phyloP scores from a whole-genome alignment of 1,140 invertebrate genomes.

The Zaprionus capensis region DNA sequence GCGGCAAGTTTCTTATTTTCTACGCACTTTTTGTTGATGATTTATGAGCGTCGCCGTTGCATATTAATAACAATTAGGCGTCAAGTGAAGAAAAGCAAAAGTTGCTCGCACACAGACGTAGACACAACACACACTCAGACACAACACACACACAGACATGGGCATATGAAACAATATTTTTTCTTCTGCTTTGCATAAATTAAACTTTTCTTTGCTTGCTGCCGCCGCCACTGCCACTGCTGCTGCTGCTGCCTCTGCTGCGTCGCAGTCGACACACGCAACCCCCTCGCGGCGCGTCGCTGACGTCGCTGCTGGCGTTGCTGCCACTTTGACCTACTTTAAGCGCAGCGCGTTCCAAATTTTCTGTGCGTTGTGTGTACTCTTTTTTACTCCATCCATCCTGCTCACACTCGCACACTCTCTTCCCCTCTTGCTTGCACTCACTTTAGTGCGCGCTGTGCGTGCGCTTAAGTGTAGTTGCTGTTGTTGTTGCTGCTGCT shows the following conservation, averaged over 20 bases:
- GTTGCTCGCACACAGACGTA: slow-evolving; percentile 39
- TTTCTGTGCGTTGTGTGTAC: slow-evolving; percentile 69
- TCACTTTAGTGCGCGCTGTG: slow-evolving; percentile 37
- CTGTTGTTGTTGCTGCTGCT: slow-evolving; percentile 34
- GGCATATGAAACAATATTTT: slow-evolving; percentile 43
- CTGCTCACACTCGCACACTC: slow-evolving; percentile 8
- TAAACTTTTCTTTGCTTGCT: slow-evolving; percentile 55
- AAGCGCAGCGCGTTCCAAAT: slow-evolving; percentile 78
- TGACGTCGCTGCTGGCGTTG: slow-evolving; percentile 43
- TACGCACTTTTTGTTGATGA: slow-evolving; percentile 72
- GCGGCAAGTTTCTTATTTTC: slow-evolving; percentile 41
- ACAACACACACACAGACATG: slow-evolving; percentile 10
- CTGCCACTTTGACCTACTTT: slow-evolving; percentile 81
- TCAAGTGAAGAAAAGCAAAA: slow-evolving; percentile 68
- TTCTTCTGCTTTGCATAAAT: slow-evolving; percentile 71
- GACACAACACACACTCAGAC: slow-evolving; percentile 9
- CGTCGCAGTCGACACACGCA: slow-evolving; percentile 56
- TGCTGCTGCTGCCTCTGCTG: slow-evolving; percentile 17
- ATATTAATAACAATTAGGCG: slow-evolving; percentile 72
- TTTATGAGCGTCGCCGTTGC: slow-evolving; percentile 69
- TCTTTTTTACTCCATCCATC: slow-evolving; percentile 42
- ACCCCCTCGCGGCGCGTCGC: slow-evolving; percentile 46
- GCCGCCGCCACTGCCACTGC: slow-evolving; percentile 14
- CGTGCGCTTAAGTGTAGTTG: slow-evolving; percentile 75
- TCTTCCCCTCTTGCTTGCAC: not conserved